phyloP scores from a whole-genome alignment of 1,140 invertebrate species.

The Drosophila leontia region DNA sequence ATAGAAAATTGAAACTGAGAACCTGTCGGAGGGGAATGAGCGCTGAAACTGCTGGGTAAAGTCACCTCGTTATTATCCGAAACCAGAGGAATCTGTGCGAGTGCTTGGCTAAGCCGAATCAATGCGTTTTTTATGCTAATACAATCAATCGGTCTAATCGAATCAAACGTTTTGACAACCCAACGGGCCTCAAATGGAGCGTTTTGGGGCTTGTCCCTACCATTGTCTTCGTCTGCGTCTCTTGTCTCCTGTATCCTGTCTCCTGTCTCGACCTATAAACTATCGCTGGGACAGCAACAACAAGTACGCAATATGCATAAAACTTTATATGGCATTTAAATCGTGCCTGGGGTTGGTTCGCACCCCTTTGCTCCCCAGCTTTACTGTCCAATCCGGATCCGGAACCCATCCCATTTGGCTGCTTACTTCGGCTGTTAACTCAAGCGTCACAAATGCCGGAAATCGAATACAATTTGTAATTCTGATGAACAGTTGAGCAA shows the following conservation, averaged over 20 bases:
- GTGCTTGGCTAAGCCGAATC: slow-evolving; percentile 72
- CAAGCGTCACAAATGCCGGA: slow-evolving; percentile 84
- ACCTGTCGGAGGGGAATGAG: slow-evolving; percentile 1
- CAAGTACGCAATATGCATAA: slow-evolving; percentile 78
- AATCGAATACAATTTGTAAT: slow-evolving; percentile 85
- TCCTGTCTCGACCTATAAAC: slow-evolving; percentile 51
- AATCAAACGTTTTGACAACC: slow-evolving; percentile 79
- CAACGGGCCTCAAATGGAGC: slow-evolving; percentile 68
- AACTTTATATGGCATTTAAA: slow-evolving; percentile 82
- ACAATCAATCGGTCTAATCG: slow-evolving; percentile 81
- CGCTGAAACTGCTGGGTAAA: background rate
- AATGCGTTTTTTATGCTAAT: slow-evolving; percentile 79
- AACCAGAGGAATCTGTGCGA: slow-evolving; percentile 18
- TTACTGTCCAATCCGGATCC: slow-evolving; percentile 13
- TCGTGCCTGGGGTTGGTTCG: slow-evolving; percentile 40
- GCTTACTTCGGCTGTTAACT: slow-evolving; percentile 78
- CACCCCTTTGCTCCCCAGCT: slow-evolving; percentile 20
- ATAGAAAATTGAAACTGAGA: slow-evolving; percentile 47
- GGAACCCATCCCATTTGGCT: slow-evolving; percentile 48
- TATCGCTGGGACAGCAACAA: slow-evolving; percentile 59
- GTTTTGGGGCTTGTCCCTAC: slow-evolving; percentile 48
- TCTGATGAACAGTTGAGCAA: slow-evolving; percentile 80
- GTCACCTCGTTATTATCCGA: slow-evolving; percentile 23
- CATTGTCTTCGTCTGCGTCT: background rate
- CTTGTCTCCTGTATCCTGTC: slow-evolving; percentile 16